phyloP scores from a whole-genome alignment of 2,797 vertebrate species.

The Tenualosa thibaudeaui region DNA sequence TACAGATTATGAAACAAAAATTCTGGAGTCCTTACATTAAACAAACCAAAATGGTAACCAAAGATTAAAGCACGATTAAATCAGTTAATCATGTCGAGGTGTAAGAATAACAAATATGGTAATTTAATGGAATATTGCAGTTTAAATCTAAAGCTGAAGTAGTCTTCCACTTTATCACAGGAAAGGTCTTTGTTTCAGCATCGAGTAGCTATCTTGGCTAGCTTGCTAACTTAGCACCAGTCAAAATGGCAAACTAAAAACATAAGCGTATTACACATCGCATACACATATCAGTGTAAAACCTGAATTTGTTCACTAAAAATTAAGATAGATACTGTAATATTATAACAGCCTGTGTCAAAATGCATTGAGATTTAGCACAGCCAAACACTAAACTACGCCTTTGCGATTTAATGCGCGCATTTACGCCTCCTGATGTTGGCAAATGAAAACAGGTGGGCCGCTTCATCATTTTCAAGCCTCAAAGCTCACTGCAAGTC shows the following conservation, averaged over 20 bases:
- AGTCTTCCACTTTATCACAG: not conserved
- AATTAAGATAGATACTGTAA: not conserved
- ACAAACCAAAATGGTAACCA: not conserved
- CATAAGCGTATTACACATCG: not conserved
- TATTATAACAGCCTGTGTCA: constrained; percentile 47
- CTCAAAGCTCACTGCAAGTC: constrained; percentile 11
- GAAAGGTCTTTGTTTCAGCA: constrained; percentile 21
- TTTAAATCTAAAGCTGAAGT: not conserved
- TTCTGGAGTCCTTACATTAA: not conserved
- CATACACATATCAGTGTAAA: not conserved
- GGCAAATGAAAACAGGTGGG: constrained; percentile 64
- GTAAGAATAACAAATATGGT: not conserved
- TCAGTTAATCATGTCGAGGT: not conserved
- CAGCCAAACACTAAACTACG: not conserved
- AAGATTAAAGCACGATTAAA: not conserved
- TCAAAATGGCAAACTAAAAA: not conserved
- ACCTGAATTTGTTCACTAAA: not conserved
- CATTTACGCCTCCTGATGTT: constrained; percentile 35
- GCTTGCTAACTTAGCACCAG: not conserved
- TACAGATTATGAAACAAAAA: not conserved
- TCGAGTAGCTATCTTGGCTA: constrained; percentile 5
- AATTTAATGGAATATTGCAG: not conserved
- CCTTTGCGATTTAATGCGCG: constrained; percentile 8
- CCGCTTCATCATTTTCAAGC: constrained; percentile 50
- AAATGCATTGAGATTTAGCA: not conserved